Conservation (phyloP, 2,797 vertebrate species). For the Alexandromys oeconomus region DNA sequence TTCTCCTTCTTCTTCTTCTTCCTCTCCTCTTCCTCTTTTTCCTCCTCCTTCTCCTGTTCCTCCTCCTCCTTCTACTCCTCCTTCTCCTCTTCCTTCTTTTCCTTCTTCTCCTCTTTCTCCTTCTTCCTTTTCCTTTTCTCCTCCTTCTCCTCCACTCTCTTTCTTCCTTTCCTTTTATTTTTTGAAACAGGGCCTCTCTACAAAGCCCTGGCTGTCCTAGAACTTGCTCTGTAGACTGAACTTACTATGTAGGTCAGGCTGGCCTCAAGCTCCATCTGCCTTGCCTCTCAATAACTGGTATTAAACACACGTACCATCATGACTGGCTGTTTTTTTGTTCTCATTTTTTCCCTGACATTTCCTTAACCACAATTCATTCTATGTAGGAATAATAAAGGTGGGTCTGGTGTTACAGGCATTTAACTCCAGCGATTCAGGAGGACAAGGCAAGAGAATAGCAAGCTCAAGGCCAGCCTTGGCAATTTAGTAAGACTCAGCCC, state of each 20-base stretch:
- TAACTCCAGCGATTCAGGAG: neutral
- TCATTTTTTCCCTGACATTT: neutral
- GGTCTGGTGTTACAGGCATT: neutral
- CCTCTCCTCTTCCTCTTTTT: rapidly evolving
- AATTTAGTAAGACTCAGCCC: neutral
- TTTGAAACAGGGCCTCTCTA: neutral
- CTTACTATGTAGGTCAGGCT: neutral
- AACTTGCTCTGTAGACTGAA: neutral
- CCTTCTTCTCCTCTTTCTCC: neutral
- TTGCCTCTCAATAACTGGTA: neutral
- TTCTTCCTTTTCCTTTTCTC: neutral
- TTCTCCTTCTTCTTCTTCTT: rapidly evolving
- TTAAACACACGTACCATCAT: neutral
- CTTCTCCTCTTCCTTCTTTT: rapidly evolving
- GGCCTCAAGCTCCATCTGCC: too few species aligned
- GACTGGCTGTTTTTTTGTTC: neutral
- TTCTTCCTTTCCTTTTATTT: neutral
- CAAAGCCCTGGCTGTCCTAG: neutral
- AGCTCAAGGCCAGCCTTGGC: neutral
- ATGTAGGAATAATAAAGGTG: conserved; percentile 3
- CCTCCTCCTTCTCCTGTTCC: rapidly evolving
- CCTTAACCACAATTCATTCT: conserved; percentile 25
- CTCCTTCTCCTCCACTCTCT: rapidly evolving
- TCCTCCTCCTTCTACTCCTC: rapidly evolving
- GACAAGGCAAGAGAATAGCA: neutral